A percentile compares a stretch with the other conserved stretches of the same genome.
These are phyloP conservation scores for Pollenia griseotomentosa DNA, from an alignment of 2,888 invertebrate genomes.

Conservation along the genomic window DNA sequence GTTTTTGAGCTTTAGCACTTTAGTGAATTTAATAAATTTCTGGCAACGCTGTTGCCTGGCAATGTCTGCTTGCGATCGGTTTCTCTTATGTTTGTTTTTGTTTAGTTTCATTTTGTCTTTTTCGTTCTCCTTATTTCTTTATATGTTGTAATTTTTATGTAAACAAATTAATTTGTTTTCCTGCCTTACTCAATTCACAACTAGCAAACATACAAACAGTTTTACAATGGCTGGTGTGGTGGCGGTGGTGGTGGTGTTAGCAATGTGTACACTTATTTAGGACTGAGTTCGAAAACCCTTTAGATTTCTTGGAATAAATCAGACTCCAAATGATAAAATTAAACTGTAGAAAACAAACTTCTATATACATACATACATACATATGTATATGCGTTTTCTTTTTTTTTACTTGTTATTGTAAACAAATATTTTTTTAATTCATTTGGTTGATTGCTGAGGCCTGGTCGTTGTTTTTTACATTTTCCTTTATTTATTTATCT, in stretches of 20 bases:
- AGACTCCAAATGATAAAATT: slow-evolving; percentile 39
- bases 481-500: slow-evolving; percentile 45
- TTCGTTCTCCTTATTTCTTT: not conserved
- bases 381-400: not conserved
- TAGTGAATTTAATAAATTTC: no score
- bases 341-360: not conserved
- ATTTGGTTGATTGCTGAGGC: slow-evolving; percentile 8
- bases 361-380: not conserved
- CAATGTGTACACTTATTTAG: slow-evolving; percentile 11
- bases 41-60: no score
- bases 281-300: slow-evolving; percentile 53
- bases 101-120: not conserved
- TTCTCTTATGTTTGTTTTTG: not conserved
- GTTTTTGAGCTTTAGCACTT: no score
- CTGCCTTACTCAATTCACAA: slow-evolving; percentile 41
- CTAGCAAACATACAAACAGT: slow-evolving; percentile 15
- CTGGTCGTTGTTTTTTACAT: slow-evolving; percentile 9
- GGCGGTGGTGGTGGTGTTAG: not conserved
- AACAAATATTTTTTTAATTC: slow-evolving; percentile 1
- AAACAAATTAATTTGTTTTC: slow-evolving; percentile 15
- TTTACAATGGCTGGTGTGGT: not conserved
- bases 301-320: slow-evolving; percentile 53
- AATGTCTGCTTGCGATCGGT: not conserved
- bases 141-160: slow-evolving; percentile 13
- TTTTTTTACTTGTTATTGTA: not conserved